Percentiles rank a stretch among this genome's conserved stretches.
Evolutionary conservation across 2,888 invertebrate species (phyloP).

Genomic region (Nomada goodeniana): DNA sequence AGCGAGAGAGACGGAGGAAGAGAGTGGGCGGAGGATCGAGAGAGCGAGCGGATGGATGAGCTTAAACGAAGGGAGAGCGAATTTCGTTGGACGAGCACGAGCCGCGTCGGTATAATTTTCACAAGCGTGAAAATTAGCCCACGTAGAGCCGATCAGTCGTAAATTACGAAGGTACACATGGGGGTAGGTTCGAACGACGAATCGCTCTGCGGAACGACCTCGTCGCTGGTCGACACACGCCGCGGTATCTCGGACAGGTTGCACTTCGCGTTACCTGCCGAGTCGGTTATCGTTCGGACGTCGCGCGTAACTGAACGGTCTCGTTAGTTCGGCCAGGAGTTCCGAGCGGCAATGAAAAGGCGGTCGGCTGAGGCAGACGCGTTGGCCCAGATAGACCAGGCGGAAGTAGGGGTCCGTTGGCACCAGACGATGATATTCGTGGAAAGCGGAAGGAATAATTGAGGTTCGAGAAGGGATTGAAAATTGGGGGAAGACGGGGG

Average conservation of each 20-base stretch:
- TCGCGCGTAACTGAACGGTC: background rate
- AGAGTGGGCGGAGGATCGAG: background rate
- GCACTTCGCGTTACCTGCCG: conserved; percentile 31
- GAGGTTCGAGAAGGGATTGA: background rate
- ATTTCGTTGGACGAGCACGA: conserved; percentile 53
- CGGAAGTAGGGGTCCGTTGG: no score
- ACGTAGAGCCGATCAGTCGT: conserved; percentile 72
- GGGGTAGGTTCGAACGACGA: conserved; percentile 49
- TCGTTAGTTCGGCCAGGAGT: no score
- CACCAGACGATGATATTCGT: background rate
- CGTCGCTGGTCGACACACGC: conserved; percentile 60
- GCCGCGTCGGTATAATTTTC: conserved; percentile 72
- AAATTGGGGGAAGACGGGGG: conserved; percentile 23
- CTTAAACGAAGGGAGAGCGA: background rate
- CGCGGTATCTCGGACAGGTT: conserved; percentile 42
- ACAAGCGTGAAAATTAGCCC: conserved; percentile 69
- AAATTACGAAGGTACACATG: conserved; percentile 70
- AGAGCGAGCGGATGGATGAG: conserved; percentile 16
- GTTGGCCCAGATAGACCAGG: no score
- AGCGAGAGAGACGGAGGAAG: conserved; percentile 20
- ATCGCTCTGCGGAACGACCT: conserved; percentile 69
- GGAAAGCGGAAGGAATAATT: background rate
- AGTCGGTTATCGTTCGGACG: no score
- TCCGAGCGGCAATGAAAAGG: no score
- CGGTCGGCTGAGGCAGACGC: no score